These are phyloP conservation scores for Notarius quadriscutis DNA, from an alignment of 2,113 vertebrate genomes.

Conservation along the genomic window DNA sequence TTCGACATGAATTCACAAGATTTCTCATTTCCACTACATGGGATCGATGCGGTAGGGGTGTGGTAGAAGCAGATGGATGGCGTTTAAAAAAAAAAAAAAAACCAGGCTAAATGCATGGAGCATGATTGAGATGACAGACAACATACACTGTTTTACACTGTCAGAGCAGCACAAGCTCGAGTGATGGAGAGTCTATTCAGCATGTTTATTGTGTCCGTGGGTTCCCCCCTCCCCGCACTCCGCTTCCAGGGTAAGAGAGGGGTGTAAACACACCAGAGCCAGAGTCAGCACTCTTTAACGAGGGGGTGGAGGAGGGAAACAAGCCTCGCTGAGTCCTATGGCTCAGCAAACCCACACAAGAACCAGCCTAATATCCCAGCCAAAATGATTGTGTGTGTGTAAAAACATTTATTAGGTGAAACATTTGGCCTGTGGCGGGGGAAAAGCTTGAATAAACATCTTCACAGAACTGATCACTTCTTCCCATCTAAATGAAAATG, in stretches of 20 bases:
- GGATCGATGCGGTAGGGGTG: background rate
- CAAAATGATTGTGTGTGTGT: background rate
- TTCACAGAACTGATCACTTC: background rate
- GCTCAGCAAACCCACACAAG: conserved; percentile 74
- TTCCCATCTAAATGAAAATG: background rate
- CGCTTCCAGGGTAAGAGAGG: conserved; percentile 53
- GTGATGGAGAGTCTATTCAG: conserved; percentile 67
- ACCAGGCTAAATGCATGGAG: background rate
- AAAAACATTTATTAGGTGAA: conserved; percentile 42
- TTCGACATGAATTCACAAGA: background rate
- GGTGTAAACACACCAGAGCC: conserved; percentile 74
- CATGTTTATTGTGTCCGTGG: conserved; percentile 74
- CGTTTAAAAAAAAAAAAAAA: background rate
- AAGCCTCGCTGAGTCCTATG: conserved; percentile 66
- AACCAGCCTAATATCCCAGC: background rate
- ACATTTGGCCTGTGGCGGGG: background rate
- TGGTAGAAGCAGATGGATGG: background rate
- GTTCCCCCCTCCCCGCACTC: background rate
- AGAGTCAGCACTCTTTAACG: conserved; percentile 74
- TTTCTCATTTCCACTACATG: background rate
- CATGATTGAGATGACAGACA: conserved; percentile 1
- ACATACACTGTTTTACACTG: background rate
- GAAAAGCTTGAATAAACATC: background rate
- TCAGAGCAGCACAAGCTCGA: conserved; percentile 12
- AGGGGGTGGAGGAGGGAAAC: conserved; percentile 36